phyloP scores from a whole-genome alignment of 1,140 invertebrate genomes.

The Pseudobourletiella spinata region DNA sequence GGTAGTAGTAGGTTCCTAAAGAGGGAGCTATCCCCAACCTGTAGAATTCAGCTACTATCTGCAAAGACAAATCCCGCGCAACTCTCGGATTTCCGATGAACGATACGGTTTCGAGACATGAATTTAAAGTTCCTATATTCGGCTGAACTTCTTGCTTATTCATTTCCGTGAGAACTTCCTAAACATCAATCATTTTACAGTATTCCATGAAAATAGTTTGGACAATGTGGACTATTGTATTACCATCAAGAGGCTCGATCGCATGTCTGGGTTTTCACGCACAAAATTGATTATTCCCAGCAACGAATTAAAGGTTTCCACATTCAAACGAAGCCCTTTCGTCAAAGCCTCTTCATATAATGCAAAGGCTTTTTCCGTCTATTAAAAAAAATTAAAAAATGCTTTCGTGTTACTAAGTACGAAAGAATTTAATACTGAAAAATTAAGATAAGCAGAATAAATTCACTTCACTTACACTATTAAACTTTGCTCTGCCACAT shows the following conservation, averaged over 20 bases:
- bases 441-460: no score
- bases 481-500: slow-evolving; percentile 61
- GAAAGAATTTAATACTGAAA: slow-evolving; percentile 10
- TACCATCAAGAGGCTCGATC: slow-evolving; percentile 51
- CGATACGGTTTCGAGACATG: slow-evolving; percentile 51
- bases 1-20: slow-evolving; percentile 61
- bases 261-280: slow-evolving; percentile 52
- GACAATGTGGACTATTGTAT: no score
- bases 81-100: slow-evolving; percentile 42
- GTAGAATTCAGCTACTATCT: slow-evolving; percentile 59
- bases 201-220: no score
- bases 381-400: slow-evolving; percentile 30
- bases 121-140: slow-evolving; percentile 64
- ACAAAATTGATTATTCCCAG: slow-evolving; percentile 52
- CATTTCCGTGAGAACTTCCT: slow-evolving; percentile 54
- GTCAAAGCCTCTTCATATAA: slow-evolving; percentile 57
- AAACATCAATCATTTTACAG: no score
- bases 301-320: slow-evolving; percentile 60
- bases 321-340: slow-evolving; percentile 53
- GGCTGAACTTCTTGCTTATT: slow-evolving; percentile 49
- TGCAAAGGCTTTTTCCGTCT: slow-evolving; percentile 53
- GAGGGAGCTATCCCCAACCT: slow-evolving; percentile 59
- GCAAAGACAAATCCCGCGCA: slow-evolving; percentile 42
- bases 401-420: no score
- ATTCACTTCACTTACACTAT: slow-evolving; percentile 49